A percentile compares a stretch with the other conserved stretches of the same genome.
Conservation (phyloP, 2,797 vertebrate genomes). For the Spea hammondii region DNA sequence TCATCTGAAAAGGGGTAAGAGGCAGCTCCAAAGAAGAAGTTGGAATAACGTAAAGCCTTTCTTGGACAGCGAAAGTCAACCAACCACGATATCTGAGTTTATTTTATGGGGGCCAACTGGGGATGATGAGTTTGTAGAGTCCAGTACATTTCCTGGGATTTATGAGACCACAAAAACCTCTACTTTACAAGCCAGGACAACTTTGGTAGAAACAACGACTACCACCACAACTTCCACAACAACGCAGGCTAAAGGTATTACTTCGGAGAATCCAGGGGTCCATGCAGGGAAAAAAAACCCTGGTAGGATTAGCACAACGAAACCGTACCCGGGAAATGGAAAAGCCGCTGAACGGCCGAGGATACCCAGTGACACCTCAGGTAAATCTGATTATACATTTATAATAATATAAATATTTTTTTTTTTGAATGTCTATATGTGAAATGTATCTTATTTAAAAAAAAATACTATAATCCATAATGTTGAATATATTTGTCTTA, state of each 20-base stretch:
- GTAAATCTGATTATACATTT: slow-evolving; percentile 54
- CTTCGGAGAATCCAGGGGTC: slow-evolving; percentile 54
- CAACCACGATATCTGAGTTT: slow-evolving; percentile 67
- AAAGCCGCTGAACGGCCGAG: slow-evolving; percentile 64
- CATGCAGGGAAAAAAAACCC: slow-evolving; percentile 54
- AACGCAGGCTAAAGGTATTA: slow-evolving; percentile 54
- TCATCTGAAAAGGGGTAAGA: slow-evolving; percentile 54
- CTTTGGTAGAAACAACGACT: slow-evolving; percentile 47
- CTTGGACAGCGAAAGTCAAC: slow-evolving; percentile 53
- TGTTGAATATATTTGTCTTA: too few species aligned
- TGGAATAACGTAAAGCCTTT: slow-evolving; percentile 52
- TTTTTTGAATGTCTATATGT: too few species aligned
- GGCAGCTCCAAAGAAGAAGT: slow-evolving; percentile 60
- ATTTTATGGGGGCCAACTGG: slow-evolving; percentile 74
- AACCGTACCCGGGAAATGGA: slow-evolving; percentile 60
- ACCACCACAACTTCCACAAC: slow-evolving; percentile 45
- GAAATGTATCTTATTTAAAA: too few species aligned
- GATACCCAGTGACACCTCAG: slow-evolving; percentile 71
- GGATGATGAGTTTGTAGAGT: slow-evolving; percentile 66
- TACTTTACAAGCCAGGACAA: slow-evolving; percentile 56
- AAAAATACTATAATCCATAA: too few species aligned
- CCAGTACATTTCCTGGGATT: slow-evolving; percentile 63
- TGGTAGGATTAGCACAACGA: slow-evolving; percentile 61
- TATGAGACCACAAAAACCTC: slow-evolving; percentile 57
- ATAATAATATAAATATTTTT: too few species aligned